Evolutionary conservation across 2,888 invertebrate genomes (phyloP), one percentile per base, ranked within the genome.

Genomic region (Yponomeuta cagnagella): DNA sequence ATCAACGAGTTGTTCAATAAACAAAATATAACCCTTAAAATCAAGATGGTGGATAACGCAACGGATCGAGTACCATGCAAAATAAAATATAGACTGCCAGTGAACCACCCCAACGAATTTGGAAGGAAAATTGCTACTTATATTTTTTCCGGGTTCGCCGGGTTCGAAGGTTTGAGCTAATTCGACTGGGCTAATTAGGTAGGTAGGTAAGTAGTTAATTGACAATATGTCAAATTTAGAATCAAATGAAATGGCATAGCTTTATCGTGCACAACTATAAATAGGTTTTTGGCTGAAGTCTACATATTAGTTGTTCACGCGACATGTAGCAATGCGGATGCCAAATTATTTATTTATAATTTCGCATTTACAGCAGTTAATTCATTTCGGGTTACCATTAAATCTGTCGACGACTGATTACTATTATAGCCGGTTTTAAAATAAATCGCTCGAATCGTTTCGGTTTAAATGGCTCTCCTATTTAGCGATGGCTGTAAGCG

Each of bases 401-500:
- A 63, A 52, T 68, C 31, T 58, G 68, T 68, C 67, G 68, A 68
- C 63, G 63, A 43, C 31, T 48, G 5, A 48, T 63, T 31, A 65
- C 63, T n/a, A 69, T 68, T 69, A 58, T 31, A 12, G 31, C 52
- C n/a, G 30, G 48, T 52, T 70, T 15, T 31, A 23, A 10, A 23
- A 63, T 52, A 63, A 70, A 63, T 58, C 37, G 52, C 63, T 70
- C 37, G 33, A 23, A 33, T 30, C 23, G 43, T 33, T 58, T 37
- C 48, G 10, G 33, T 64, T 15, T 58, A 33, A n/a, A 30, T 15
- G 9, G 58, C n/a, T 66, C 66, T 66, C 63, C 70, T 70, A 70
- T 63, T 70, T 70, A 70, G 70, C 68, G 71, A 80, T 80, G 84
- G 84, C 66, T 70, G 70, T 65, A 48, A 71, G 71, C 84, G 84